A percentile compares a stretch with the other conserved stretches of the same genome.
These are phyloP conservation scores for Microcebus tavaratra DNA, from an alignment of 2,113 vertebrate species.

Conservation along the genomic window DNA sequence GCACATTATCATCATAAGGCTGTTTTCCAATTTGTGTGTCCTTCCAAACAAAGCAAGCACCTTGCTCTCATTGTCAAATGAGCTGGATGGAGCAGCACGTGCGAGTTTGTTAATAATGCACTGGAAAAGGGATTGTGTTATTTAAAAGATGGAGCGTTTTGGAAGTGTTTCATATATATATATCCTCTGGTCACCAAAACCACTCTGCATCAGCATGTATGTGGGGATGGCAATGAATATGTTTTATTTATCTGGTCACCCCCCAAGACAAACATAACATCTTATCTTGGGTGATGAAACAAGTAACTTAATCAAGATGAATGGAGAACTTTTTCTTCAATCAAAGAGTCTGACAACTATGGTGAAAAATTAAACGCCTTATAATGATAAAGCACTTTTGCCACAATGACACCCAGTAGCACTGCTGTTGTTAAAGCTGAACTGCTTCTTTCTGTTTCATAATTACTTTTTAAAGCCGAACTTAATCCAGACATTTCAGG, in stretches of 20 bases:
- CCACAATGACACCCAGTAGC: slow-evolving; percentile 75
- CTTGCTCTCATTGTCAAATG: slow-evolving; percentile 19
- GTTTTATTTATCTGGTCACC: not conserved
- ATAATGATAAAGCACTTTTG: slow-evolving; percentile 79
- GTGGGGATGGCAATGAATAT: accelerated
- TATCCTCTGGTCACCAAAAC: not conserved
- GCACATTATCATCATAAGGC: slow-evolving; percentile 81
- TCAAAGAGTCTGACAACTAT: not conserved
- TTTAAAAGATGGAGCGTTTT: not conserved
- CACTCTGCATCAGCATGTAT: not conserved
- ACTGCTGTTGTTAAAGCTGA: slow-evolving; percentile 68
- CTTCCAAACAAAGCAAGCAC: slow-evolving; percentile 32
- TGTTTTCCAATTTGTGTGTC: slow-evolving; percentile 64
- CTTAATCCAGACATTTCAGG: slow-evolving; percentile 70
- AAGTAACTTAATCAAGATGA: not conserved
- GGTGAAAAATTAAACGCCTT: slow-evolving; percentile 77
- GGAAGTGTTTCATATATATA: not conserved
- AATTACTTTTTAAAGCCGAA: slow-evolving; percentile 68
- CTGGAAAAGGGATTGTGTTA: not conserved
- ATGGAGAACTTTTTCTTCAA: not conserved
- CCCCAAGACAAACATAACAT: not conserved
- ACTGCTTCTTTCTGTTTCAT: slow-evolving; percentile 61
- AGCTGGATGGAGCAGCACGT: not conserved
- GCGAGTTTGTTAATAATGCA: slow-evolving; percentile 26
- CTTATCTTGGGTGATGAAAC: not conserved